These are phyloP conservation scores for Monoplex corrugatus DNA, from an alignment of 2,888 invertebrate species.

Conservation along the genomic window DNA sequence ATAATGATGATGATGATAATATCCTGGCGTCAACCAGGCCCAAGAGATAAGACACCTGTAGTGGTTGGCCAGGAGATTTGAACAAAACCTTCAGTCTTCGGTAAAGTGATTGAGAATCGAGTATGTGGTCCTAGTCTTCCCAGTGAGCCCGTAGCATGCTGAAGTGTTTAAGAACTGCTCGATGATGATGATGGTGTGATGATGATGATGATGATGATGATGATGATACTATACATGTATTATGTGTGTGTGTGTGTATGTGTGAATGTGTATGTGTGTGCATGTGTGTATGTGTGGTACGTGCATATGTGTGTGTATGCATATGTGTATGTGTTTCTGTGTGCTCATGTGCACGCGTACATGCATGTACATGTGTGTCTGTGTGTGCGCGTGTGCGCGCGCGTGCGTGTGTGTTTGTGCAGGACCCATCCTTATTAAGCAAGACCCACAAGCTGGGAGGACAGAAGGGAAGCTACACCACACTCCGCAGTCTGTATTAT, in stretches of 20 bases:
- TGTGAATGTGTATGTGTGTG: not conserved
- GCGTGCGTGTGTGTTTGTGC: not conserved
- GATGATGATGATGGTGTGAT: too few species aligned
- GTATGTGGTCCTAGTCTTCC: too few species aligned
- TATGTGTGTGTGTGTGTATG: not conserved
- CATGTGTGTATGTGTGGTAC: not conserved
- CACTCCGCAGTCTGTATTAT: slow-evolving; percentile 2
- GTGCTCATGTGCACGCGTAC: not conserved
- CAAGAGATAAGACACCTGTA: too few species aligned
- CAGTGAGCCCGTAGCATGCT: too few species aligned
- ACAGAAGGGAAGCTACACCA: not conserved
- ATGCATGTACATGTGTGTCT: not conserved
- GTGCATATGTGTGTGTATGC: not conserved
- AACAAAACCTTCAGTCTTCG: too few species aligned
- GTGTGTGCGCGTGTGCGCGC: not conserved
- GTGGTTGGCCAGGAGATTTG: too few species aligned
- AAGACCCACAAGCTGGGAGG: not conserved
- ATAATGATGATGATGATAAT: too few species aligned
- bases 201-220: too few species aligned
- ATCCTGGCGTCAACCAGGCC: too few species aligned
- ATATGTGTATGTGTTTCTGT: not conserved
- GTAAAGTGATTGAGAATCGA: too few species aligned
- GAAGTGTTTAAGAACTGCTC: too few species aligned
- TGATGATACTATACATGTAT: too few species aligned
- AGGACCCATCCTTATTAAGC: not conserved